Evolutionary conservation across 2,888 invertebrate species (phyloP).

Genomic region (Barypeithes pellucidus): DNA sequence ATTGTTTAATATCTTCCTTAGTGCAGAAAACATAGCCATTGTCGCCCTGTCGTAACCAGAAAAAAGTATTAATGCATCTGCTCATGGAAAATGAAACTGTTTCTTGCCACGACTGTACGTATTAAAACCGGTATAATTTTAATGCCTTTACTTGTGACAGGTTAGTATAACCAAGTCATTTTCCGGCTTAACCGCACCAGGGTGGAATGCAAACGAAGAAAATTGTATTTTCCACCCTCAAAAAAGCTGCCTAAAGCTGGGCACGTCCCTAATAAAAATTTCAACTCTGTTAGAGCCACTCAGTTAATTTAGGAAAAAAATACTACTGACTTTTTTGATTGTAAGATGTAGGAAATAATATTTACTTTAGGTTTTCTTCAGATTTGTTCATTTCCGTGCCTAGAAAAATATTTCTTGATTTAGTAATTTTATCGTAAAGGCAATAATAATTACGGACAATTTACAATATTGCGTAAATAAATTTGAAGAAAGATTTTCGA

Average conservation of each 20-base stretch:
- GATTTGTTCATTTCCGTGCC: too few relatives aligned
- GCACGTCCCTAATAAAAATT: constrained; percentile 42
- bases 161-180: constrained; percentile 24
- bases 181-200: constrained; percentile 26
- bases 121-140: constrained; percentile 16
- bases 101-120: neutral
- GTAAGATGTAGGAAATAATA: constrained; percentile 4
- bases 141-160: constrained; percentile 16
- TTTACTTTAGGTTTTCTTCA: neutral
- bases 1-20: too few relatives aligned
- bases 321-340: constrained; percentile 17
- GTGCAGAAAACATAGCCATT: too few relatives aligned
- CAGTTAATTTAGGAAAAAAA: constrained; percentile 29
- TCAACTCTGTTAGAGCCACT: constrained; percentile 28
- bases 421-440: too few relatives aligned
- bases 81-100: neutral
- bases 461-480: too few relatives aligned
- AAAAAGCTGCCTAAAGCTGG: constrained; percentile 28
- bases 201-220: constrained; percentile 39
- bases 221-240: constrained; percentile 33
- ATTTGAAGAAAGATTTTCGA: too few relatives aligned
- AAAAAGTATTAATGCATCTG: too few relatives aligned
- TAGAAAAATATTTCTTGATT: too few relatives aligned
- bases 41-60: too few relatives aligned
- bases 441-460: too few relatives aligned